These are phyloP conservation scores for Danio albolineatus DNA, from an alignment of 2,797 vertebrate genomes.

Conservation along the genomic window DNA sequence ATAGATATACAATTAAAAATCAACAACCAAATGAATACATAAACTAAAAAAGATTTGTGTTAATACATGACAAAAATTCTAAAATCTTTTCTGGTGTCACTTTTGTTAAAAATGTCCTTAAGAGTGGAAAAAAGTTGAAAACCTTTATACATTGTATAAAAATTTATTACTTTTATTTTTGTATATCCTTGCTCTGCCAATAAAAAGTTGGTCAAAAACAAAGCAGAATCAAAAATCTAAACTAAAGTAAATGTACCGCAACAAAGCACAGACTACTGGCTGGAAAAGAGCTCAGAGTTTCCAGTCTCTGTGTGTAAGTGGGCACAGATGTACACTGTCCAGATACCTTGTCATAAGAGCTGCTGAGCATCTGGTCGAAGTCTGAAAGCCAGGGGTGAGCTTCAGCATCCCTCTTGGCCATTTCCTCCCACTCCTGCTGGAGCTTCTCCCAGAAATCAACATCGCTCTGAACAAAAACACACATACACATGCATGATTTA, in stretches of 20 bases:
- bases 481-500: neutral
- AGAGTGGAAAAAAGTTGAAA: too few relatives aligned
- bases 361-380: slow-evolving; percentile 89
- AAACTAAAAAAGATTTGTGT: too few relatives aligned
- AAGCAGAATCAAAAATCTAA: neutral
- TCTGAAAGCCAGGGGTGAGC: slow-evolving; percentile 98
- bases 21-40: too few relatives aligned
- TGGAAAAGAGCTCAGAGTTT: neutral
- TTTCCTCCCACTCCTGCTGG: slow-evolving; percentile 99
- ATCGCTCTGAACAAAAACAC: slow-evolving; percentile 83
- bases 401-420: slow-evolving; percentile 97
- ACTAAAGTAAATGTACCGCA: neutral
- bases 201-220: neutral
- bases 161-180: neutral
- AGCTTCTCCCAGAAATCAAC: slow-evolving; percentile 99
- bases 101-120: too few relatives aligned
- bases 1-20: too few relatives aligned
- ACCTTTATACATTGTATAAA: too few relatives aligned
- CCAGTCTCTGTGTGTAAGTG: neutral
- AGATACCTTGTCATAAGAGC: slow-evolving; percentile 93
- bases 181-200: neutral
- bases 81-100: too few relatives aligned
- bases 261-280: neutral
- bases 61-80: too few relatives aligned
- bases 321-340: neutral